Evolutionary conservation across 1,140 invertebrate species (phyloP).

Genomic region (Drosophila mojavensis): DNA sequence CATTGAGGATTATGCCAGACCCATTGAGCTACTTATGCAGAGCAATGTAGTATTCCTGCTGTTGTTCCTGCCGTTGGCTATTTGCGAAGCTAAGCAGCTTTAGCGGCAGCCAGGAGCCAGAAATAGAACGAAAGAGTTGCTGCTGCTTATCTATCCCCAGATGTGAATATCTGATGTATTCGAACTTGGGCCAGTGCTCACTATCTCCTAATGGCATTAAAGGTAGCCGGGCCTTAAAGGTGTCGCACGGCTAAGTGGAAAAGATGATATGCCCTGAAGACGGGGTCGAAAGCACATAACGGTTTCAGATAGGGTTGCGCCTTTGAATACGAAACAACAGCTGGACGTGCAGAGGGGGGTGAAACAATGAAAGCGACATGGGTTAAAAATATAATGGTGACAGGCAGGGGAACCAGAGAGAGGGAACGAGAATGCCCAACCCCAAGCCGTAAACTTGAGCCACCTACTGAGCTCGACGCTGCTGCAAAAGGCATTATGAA

Average conservation of each 20-base stretch:
- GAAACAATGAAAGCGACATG: conserved; percentile 67
- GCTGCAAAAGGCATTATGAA: conserved; percentile 68
- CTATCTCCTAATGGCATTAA: not conserved
- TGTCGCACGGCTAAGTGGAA: conserved; percentile 7
- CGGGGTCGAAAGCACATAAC: conserved; percentile 54
- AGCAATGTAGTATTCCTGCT: conserved; percentile 5
- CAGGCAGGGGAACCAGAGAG: conserved; percentile 19
- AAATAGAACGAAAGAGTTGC: not conserved
- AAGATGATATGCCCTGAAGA: conserved; percentile 32
- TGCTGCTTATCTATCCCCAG: not conserved
- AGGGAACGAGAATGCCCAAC: conserved; percentile 10
- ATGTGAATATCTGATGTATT: not conserved
- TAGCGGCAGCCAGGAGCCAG: not conserved
- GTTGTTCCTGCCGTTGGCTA: not conserved
- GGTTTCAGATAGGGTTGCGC: conserved; percentile 51
- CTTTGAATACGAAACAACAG: conserved; percentile 54
- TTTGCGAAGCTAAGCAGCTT: conserved; percentile 19
- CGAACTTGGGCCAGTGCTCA: not conserved
- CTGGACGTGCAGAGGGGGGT: conserved; percentile 4
- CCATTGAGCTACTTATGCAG: conserved; percentile 35
- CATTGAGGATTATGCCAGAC: conserved; percentile 41
- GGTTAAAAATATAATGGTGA: conserved; percentile 60
- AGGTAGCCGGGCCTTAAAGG: conserved; percentile 18
- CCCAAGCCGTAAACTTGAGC: conserved; percentile 63
- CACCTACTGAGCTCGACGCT: conserved; percentile 26